Evolutionary conservation across 2,113 vertebrate genomes (phyloP), one percentile per base, ranked within the genome.

Genomic region (Daboia siamensis): DNA sequence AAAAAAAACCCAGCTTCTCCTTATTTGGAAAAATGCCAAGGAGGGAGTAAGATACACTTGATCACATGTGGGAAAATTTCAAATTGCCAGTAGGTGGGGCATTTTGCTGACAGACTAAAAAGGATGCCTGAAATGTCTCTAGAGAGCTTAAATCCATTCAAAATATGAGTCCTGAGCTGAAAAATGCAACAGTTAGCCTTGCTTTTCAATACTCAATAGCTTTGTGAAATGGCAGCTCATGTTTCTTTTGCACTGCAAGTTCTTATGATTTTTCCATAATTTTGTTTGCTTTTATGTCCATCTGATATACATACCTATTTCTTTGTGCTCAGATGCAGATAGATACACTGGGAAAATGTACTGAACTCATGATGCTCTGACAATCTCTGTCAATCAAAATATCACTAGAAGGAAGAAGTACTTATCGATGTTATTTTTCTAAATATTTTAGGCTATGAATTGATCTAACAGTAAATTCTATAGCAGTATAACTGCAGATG

Each of bases 401-500:
- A 52, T 52, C 46, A 52, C 84, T 88, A 20, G 87, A 87, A 92
- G 59, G 55, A 54, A 52, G 23, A 92, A 88, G 29, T 15, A 3
- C 26, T 55, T 55, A 96, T 94, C 13, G 93, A 95, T 93, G 92
- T 91, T 94, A 93, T 94, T 93, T 26, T 89, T 64, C n/a, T 55
- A 51, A 46, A 74, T 10, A 74, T 15, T 55, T 90, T 59, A 74
- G 57, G 59, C 33, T 90, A 39, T 92, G 95, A 94, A 94, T 94
- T 95, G 94, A 96, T 95, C 95, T 96, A 95, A 95, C 94, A 94
- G 93, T 94, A 88, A 94, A 29, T 84, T 94, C 20, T 90, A n/a
- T 93, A 95, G 24, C 9, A 86, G 51, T 51, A 51, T 24, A 86
- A 86, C 13, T 46, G 21, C 3, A 51, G 46, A 26, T 48, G 23